These are phyloP conservation scores for Encarsia formosa DNA, from an alignment of 2,888 invertebrate genomes.

Conservation along the genomic window DNA sequence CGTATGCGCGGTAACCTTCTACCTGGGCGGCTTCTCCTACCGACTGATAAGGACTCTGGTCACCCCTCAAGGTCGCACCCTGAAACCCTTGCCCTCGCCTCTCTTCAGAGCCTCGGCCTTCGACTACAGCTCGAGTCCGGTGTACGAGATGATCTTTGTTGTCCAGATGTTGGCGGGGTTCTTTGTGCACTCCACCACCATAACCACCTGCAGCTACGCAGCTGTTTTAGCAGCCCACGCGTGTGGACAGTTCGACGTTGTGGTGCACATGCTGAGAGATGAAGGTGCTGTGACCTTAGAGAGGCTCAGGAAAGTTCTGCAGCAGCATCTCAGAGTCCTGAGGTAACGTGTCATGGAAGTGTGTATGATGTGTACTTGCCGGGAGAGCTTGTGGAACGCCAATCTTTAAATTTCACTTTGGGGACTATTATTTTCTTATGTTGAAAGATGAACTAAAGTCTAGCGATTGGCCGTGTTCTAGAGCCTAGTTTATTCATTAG, in stretches of 20 bases:
- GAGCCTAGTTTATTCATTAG: no score
- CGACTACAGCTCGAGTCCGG: slow-evolving; percentile 28
- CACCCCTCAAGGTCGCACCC: slow-evolving; percentile 22
- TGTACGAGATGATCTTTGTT: slow-evolving; percentile 32
- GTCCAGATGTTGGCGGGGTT: slow-evolving; percentile 32
- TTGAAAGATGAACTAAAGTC: no score
- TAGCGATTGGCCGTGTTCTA: no score
- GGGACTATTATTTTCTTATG: no score
- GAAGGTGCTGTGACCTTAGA: slow-evolving; percentile 25
- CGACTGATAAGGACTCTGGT: slow-evolving; percentile 32
- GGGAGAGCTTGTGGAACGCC: no score
- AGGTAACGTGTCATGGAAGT: not conserved
- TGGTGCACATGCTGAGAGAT: slow-evolving; percentile 17
- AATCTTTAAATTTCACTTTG: no score
- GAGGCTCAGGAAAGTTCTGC: slow-evolving; percentile 10
- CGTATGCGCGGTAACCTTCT: slow-evolving; percentile 32
- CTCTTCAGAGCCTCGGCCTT: slow-evolving; percentile 28
- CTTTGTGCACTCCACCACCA: slow-evolving; percentile 31
- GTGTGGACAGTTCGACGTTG: slow-evolving; percentile 33
- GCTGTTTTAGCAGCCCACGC: slow-evolving; percentile 32
- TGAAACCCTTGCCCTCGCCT: slow-evolving; percentile 31
- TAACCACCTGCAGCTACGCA: slow-evolving; percentile 31
- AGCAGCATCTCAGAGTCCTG: slow-evolving; percentile 5
- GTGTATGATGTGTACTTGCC: not conserved
- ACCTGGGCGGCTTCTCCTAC: slow-evolving; percentile 33